Base-by-base conservation (phyloP, 2,797 vertebrate genomes). In the Pelobates cultripes region DNA sequence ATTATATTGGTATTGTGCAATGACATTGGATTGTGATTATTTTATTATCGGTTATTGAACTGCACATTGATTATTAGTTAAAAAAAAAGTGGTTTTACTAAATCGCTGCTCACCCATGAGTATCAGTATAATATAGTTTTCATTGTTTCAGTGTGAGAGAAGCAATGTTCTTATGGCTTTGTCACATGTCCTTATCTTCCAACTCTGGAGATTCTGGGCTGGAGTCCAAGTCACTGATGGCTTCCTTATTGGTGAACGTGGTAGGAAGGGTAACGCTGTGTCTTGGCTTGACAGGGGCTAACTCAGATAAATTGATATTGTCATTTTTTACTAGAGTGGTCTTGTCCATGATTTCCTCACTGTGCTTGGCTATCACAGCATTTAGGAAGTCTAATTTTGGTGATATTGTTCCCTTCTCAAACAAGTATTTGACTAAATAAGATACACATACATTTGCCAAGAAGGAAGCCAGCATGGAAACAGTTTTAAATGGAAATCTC, bases 341-440 rank as follows among this genome's bases (percentile, higher is more conserved):
- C 92, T 96, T 99, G 91, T 99, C 97, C 97, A 99, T 98, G 83
- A 97, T 97, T 90, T 99, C 97, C 9, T 94, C 94, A 60, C 97
- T 99, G 92, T 99, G 92, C 86, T 93, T 96, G 81, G 97, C 95
- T 83, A 99, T 94, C 82, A 99, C 97, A 0, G 97, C 97, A 83
- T 99, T 96, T 43, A 99, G 93, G 74, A 98, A 93, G 92, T 99
- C 98, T 81, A 98, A 93, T 86, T 97, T 98, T 71, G 97, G 96
- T 44, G 96, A 94, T 85, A 99, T 91, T 84, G 86, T 96, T 83
- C 97, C 97, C 17, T 96, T 99, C 89, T 98, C 98, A 86, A 99
- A 99, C 66, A 99, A 91, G 83, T 98, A 99, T 89, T 98, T 99
- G 71, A 96, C 96, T 88, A 98, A 89, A 87, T 98, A 94, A 66